These are phyloP conservation scores for Micropoecilia bifurca DNA, from an alignment of 2,797 vertebrate species.

Conservation along the genomic window DNA sequence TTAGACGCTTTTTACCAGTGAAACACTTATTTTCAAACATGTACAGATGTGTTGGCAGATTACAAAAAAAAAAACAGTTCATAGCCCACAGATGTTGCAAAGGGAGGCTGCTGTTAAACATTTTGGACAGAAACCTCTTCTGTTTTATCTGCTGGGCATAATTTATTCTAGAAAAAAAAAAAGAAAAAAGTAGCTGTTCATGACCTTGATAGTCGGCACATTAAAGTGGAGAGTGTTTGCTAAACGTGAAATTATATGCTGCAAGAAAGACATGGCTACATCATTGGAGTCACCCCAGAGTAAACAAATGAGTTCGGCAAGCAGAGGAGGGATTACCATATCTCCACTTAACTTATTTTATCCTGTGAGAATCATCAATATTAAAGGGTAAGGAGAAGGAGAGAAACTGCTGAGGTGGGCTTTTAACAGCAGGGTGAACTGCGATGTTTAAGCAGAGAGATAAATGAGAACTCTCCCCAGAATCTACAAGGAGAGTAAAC, in stretches of 20 bases:
- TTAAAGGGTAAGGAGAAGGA: conserved; percentile 82
- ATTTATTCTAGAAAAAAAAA: conserved; percentile 66
- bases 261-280: conserved; percentile 77
- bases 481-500: conserved; percentile 83
- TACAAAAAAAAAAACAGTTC: not conserved
- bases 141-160: conserved; percentile 70
- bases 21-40: not conserved
- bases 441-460: conserved; percentile 82
- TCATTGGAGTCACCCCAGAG: conserved; percentile 82
- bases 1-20: not conserved
- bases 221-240: conserved; percentile 71
- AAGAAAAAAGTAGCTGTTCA: conserved; percentile 68
- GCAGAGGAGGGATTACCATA: conserved; percentile 85
- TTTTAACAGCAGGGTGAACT: conserved; percentile 82
- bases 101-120: conserved; percentile 25
- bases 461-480: conserved; percentile 81
- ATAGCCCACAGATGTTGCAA: conserved; percentile 15
- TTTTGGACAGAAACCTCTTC: conserved; percentile 35
- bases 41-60: not conserved
- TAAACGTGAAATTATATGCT: conserved; percentile 82
- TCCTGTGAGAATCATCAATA: conserved; percentile 89
- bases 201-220: conserved; percentile 80
- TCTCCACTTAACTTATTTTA: conserved; percentile 86
- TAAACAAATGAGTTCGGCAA: conserved; percentile 83
- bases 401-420: conserved; percentile 83